Evolutionary conservation across 2,113 vertebrate genomes (phyloP).

Genomic region (Mustela nigripes): DNA sequence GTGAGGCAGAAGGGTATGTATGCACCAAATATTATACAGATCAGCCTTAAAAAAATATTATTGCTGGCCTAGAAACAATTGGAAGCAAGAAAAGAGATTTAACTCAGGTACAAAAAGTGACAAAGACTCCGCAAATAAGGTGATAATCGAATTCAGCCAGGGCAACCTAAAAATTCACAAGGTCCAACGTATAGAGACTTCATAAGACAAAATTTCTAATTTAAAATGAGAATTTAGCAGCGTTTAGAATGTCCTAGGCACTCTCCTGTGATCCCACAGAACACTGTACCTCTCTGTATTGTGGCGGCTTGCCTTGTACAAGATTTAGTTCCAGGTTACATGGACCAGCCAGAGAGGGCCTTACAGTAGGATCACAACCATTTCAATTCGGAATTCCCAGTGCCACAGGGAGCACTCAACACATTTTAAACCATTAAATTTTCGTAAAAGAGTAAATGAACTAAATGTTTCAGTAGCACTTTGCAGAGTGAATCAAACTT

Average conservation of each 20-base stretch:
- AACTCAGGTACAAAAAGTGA: background rate
- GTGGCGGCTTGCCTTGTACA: background rate
- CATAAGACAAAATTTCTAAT: conserved; percentile 3
- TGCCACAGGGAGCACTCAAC: background rate
- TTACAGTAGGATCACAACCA: background rate
- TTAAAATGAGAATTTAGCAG: background rate
- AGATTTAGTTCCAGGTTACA: background rate
- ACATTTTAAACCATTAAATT: background rate
- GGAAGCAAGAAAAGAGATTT: background rate
- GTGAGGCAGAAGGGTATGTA: background rate
- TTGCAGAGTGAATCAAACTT: background rate
- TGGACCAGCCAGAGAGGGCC: background rate
- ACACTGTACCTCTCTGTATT: background rate
- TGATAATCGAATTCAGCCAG: background rate
- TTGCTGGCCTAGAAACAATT: background rate
- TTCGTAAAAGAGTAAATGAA: background rate
- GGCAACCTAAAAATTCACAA: background rate
- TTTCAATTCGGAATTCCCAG: background rate
- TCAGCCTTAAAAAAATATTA: background rate
- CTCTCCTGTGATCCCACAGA: background rate
- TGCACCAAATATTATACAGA: background rate
- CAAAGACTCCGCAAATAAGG: conserved; percentile 8
- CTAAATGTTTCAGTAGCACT: background rate
- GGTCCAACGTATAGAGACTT: background rate
- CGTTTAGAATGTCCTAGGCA: background rate